phyloP scores from a whole-genome alignment of 2,797 vertebrate species.

The Carduelis carduelis region DNA sequence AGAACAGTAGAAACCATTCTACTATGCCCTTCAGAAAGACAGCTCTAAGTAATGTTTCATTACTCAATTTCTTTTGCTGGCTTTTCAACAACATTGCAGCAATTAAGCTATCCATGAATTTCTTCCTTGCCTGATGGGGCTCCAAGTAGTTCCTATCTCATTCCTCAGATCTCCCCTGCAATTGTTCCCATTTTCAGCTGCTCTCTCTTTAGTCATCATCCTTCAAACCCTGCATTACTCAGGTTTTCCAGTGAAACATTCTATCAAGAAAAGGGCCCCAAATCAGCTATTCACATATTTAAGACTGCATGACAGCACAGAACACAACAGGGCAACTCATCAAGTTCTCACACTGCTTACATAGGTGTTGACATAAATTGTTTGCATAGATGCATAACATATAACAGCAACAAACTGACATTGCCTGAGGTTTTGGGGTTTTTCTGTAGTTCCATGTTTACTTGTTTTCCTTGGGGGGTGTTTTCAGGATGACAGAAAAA shows the following conservation, averaged over 20 bases:
- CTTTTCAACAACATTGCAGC: neutral
- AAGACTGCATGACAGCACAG: neutral
- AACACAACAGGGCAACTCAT: neutral
- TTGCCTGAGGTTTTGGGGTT: neutral
- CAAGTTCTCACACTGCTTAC: neutral
- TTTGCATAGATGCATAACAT: neutral
- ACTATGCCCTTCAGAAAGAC: slow-evolving; percentile 72
- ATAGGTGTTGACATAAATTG: neutral
- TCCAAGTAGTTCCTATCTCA: neutral
- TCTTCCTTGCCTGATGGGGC: neutral
- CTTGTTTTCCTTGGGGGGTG: neutral
- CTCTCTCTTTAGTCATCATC: neutral
- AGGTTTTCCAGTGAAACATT: neutral
- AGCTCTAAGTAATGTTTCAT: slow-evolving; percentile 68
- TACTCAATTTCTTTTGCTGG: slow-evolving; percentile 28
- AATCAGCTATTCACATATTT: neutral
- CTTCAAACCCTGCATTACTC: neutral
- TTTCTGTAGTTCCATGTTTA: neutral
- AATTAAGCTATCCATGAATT: neutral
- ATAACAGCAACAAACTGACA: neutral
- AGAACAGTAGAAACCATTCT: slow-evolving; percentile 80
- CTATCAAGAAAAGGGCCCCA: neutral
- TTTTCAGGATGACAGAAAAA: neutral
- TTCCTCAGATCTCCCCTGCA: neutral
- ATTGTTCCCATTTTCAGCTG: neutral